A percentile compares a stretch with the other conserved stretches of the same genome.
Conservation (phyloP, 2,888 invertebrate genomes). For the Anthophora plumipes region DNA sequence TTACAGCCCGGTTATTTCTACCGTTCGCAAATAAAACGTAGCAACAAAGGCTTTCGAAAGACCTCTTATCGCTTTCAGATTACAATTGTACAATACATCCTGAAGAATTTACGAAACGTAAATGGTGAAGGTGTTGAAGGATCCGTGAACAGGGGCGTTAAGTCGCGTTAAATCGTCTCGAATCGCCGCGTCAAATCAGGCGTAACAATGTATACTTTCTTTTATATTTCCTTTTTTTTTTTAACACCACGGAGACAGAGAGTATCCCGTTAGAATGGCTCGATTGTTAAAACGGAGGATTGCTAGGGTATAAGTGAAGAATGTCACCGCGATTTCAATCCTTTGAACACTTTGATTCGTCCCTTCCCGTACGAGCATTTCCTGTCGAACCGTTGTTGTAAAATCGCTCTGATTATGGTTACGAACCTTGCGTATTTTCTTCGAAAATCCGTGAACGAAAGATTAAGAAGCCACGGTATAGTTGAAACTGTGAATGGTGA, state of each 20-base stretch:
- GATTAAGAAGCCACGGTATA: no score
- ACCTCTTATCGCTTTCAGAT: not conserved
- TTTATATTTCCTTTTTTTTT: no score
- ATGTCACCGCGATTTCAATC: conserved; percentile 65
- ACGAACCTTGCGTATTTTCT: not conserved
- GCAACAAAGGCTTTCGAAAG: not conserved
- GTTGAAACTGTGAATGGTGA: not conserved
- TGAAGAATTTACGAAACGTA: not conserved
- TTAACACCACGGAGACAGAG: conserved; percentile 7
- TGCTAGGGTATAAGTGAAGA: conserved; percentile 2
- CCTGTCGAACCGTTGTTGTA: conserved; percentile 38
- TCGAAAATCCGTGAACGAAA: not conserved
- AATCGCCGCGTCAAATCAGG: conserved; percentile 39
- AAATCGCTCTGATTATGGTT: conserved; percentile 17
- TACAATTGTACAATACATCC: not conserved
- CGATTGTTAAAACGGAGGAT: conserved; percentile 63
- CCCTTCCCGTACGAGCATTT: conserved; percentile 38
- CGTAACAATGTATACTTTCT: conserved; percentile 43
- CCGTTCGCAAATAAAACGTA: not conserved
- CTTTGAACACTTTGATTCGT: conserved; percentile 62
- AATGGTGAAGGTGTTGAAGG: not conserved
- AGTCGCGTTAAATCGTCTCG: conserved; percentile 21
- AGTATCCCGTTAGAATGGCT: no score
- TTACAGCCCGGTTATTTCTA: not conserved
- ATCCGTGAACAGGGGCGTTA: not conserved